Evolutionary conservation across 2,888 invertebrate species (phyloP).

Genomic region (Polylopha cassiicola): DNA sequence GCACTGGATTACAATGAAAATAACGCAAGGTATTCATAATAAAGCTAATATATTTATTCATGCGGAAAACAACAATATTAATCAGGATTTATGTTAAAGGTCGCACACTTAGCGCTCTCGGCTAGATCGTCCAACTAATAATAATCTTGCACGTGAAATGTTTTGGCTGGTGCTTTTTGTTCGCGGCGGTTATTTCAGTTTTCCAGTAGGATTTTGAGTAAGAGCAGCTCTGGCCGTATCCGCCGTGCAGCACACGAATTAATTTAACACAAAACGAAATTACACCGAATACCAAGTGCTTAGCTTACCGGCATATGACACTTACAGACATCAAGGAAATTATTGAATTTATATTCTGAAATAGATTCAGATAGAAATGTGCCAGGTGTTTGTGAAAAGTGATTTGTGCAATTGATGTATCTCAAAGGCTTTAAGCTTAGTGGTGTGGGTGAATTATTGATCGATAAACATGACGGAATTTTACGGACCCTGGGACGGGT

Average conservation of each 20-base stretch:
- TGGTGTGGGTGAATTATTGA: slow-evolving; percentile 48
- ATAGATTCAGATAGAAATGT: slow-evolving; percentile 29
- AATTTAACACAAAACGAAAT: slow-evolving; percentile 20
- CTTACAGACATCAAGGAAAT: slow-evolving; percentile 36
- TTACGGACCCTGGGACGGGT: slow-evolving; percentile 63
- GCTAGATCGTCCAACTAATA: slow-evolving; percentile 77
- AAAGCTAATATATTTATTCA: slow-evolving; percentile 35
- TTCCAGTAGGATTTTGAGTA: slow-evolving; percentile 76
- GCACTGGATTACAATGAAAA: slow-evolving; percentile 27
- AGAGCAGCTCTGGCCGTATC: slow-evolving; percentile 69
- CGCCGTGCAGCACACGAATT: slow-evolving; percentile 47
- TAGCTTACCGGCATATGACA: slow-evolving; percentile 39
- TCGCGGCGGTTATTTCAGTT: slow-evolving; percentile 76
- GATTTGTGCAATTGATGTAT: slow-evolving; percentile 62
- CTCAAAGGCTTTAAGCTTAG: slow-evolving; percentile 49
- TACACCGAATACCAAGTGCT: slow-evolving; percentile 27
- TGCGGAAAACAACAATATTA: slow-evolving; percentile 47
- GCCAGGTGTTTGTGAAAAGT: slow-evolving; percentile 34
- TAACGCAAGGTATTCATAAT: slow-evolving; percentile 31
- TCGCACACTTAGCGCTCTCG: slow-evolving; percentile 70
- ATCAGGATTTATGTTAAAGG: slow-evolving; percentile 55
- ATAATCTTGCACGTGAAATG: slow-evolving; percentile 75
- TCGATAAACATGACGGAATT: slow-evolving; percentile 65
- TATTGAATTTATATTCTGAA: slow-evolving; percentile 36
- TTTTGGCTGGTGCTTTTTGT: slow-evolving; percentile 78